Base-by-base conservation (phyloP, 2,797 vertebrate species). In the Heterohyrax brucei region DNA sequence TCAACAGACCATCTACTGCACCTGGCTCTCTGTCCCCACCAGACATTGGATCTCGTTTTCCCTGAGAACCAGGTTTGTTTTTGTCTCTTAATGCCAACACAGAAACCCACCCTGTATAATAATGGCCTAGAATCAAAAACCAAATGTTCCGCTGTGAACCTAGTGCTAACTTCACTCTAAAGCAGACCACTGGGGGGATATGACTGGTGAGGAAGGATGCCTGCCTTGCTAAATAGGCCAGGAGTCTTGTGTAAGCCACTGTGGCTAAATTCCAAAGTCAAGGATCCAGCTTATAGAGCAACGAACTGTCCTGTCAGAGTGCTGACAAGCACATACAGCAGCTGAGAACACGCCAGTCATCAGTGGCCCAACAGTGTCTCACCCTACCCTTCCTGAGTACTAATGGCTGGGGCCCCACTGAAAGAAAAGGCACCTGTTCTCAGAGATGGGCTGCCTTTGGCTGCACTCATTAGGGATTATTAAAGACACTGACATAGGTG, bases 21-120 rank as follows among this genome's bases (percentile, higher is more conserved):
- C 19, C 28, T 56, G 39, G 48, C 64, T 92, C 84, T 80, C 18
- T 87, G 39, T n/a, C 12, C 79, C 30, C 82, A 95, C 89, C 90
- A 97, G 91, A 70, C 50, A 73, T 80, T 87, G 95, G 95, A 97
- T 97, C 96, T 97, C 96, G 96, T 94, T 87, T 75, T 95, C 93
- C 95, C 92, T 96, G 30, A 96, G 62, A 97, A 95, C 95, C 53
- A 87, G 94, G 93, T 81, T 93, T 95, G 96, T 96, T 97, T 97
- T 78, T 75, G 81, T 97, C 83, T 96, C 93, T 97, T 96, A 97
- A 96, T 95, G 96, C 85, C 94, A 93, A 96, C 72, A 39, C 44
- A 79, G 95, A 98, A 96, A 93, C 82, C 79, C 64, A 97, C 92
- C n/a, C 87, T 97, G 90, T 87, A 98, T 97, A 97, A 97, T 95